phyloP scores from a whole-genome alignment of 2,888 invertebrate genomes.

The Dryobota labecula region DNA sequence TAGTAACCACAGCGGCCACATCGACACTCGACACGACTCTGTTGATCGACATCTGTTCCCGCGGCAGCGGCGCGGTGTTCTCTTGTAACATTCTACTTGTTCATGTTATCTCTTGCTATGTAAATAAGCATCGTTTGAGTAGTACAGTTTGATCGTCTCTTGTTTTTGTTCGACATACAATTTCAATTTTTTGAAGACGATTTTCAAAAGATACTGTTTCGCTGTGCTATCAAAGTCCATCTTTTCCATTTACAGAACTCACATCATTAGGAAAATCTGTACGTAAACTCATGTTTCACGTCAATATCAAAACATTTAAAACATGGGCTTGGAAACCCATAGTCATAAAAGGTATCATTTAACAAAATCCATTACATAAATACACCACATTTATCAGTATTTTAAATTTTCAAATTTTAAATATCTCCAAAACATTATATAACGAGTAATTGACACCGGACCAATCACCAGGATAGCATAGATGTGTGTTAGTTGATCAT shows the following conservation, averaged over 20 bases:
- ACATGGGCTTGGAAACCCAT: neutral
- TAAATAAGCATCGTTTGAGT: constrained; percentile 31
- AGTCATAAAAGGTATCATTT: neutral
- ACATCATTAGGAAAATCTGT: neutral
- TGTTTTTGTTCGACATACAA: neutral
- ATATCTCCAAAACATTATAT: constrained; percentile 37
- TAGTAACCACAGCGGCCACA: constrained; percentile 22
- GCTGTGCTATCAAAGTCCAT: neutral
- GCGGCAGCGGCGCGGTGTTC: constrained; percentile 16
- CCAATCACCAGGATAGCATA: constrained; percentile 39
- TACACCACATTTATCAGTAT: neutral
- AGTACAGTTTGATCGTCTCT: neutral
- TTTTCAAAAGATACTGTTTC: neutral
- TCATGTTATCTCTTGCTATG: constrained; percentile 14
- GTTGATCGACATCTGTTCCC: constrained; percentile 39
- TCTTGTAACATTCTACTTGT: constrained; percentile 24
- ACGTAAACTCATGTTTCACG: neutral
- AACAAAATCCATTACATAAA: constrained; percentile 21
- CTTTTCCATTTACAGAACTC: neutral
- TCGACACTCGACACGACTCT: constrained; percentile 26
- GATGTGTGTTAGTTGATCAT: constrained; percentile 42
- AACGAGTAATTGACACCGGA: constrained; percentile 42
- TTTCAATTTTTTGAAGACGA: neutral
- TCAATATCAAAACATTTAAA: neutral
- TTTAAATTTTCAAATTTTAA: constrained; percentile 2